Evolutionary conservation across 2,888 invertebrate species (phyloP), one percentile per base, ranked within the genome.

Genomic region (Steinernema carpocapsae): DNA sequence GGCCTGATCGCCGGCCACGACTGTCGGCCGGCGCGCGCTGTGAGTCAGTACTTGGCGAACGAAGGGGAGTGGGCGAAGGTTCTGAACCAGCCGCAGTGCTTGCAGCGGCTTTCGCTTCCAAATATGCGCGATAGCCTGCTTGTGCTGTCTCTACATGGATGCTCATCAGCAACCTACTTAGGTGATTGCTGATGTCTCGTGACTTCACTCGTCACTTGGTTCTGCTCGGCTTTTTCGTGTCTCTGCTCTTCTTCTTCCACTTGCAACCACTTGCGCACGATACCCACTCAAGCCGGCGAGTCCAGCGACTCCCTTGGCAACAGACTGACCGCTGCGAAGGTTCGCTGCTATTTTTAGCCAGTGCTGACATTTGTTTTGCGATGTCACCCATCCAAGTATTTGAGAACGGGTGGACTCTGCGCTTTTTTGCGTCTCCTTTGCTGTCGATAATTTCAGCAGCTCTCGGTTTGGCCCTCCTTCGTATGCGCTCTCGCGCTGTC

Each of bases 381-480:
- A 64, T 64, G 64, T 64, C 64, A 64, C 37, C 26, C 64, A 29
- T 64, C 64, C 37, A 37, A 37, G 37, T 64, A 64, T 64, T 64
- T 64, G 64, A 64, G 64, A 64, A 32, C 64, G 64, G 64, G 32
- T 32, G 64, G 64, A 64, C 64, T 64, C 32, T 4, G 32, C 64
- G 10, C 37, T 64, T 64, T 64, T 37, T 29, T 29, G 64, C n/a
- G 32, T 64, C 64, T 37, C 37, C 32, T 6, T 32, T n/a, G 29
- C 64, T 64, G 64, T 64, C 64, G 64, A 64, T 64, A 64, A 64
- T 64, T 32, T 64, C 64, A 64, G 64, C 64, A 64, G 64, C 64
- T 29, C 64, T 64, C 29, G 64, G 29, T 26, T 26, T 64, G 64
- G 64, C 64, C 64, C 64, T 64, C 32, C 64, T 64, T 64, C 64